Evolutionary conservation across 2,113 vertebrate genomes (phyloP), one percentile per base, ranked within the genome.

Genomic region (Hypanus sabinus): DNA sequence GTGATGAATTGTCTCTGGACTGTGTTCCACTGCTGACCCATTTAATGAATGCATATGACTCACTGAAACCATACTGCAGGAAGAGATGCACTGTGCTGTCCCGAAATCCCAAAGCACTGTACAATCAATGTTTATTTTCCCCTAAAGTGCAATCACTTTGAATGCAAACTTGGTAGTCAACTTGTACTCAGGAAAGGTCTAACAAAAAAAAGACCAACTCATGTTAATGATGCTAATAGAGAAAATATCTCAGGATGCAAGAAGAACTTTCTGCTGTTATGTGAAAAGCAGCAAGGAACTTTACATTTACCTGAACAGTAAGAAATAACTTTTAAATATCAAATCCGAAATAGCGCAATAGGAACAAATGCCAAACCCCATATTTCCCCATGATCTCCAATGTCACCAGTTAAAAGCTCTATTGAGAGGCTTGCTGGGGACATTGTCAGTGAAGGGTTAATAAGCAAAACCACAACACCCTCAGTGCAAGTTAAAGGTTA

Each of bases 401-500:
- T 5, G 22, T 20, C 6, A 14, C 33, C 14, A 33, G 60, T 90
- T 65, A 68, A 8, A 65, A 90, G 60, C n/a, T 1, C 57, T 33
- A 60, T 65, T 16, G 33, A 92, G 18, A 71, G 33, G 65, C 71
- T 27, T 92, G 90, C 90, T 46, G 33, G 9, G 65, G 57, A 33
- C 33, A 95, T 95, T 94, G 96, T 95, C 95, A 96, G 95, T 96
- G 98, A 98, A 96, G 97, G 96, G 97, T 97, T 98, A 98, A 98
- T 95, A 96, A 96, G 96, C 97, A 96, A 95, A 97, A 97, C 96
- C 97, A 97, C 96, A 97, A 75, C 68, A 73, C 91, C 70, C 96
- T 96, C 96, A 97, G 96, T 96, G 96, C 95, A 96, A 97, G 97
- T 98, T 98, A 99, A 98, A 98, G 98, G 98, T 98, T 97, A 98